phyloP scores from a whole-genome alignment of 2,797 vertebrate species.

The Lepidocolaptes lacrymiger region DNA sequence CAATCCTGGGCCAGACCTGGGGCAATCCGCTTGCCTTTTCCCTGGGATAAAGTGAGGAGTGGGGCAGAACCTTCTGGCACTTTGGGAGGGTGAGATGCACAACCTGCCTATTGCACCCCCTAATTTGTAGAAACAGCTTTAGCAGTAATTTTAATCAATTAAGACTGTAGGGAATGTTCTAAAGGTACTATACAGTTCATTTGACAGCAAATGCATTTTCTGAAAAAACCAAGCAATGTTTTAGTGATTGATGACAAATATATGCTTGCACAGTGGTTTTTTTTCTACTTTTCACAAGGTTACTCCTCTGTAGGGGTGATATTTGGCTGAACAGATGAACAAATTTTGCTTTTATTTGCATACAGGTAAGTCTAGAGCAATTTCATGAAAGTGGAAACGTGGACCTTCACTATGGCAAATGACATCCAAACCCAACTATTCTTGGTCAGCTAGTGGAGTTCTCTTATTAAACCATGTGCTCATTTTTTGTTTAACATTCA shows the following conservation, averaged over 20 bases:
- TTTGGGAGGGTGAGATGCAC: not conserved
- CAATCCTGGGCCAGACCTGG: rapidly evolving
- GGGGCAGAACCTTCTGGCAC: not conserved
- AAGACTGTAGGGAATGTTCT: not conserved
- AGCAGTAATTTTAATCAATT: not conserved
- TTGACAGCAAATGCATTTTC: not conserved
- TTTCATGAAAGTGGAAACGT: not conserved
- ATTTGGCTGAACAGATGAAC: not conserved
- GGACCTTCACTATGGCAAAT: not conserved
- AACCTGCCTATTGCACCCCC: not conserved
- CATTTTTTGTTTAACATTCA: not conserved
- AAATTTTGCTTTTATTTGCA: not conserved
- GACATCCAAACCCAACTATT: not conserved
- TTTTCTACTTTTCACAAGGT: not conserved
- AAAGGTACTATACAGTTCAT: not conserved
- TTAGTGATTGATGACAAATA: not conserved
- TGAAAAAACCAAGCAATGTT: not conserved
- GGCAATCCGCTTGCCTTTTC: not conserved
- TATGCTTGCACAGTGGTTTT: not conserved
- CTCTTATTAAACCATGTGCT: not conserved
- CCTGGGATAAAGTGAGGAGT: not conserved
- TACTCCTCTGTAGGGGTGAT: not conserved
- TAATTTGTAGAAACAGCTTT: not conserved
- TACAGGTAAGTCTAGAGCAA: not conserved
- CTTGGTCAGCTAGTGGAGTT: not conserved